Evolutionary conservation across 2,888 invertebrate species (phyloP).

Genomic region (Vesta saturnalis): DNA sequence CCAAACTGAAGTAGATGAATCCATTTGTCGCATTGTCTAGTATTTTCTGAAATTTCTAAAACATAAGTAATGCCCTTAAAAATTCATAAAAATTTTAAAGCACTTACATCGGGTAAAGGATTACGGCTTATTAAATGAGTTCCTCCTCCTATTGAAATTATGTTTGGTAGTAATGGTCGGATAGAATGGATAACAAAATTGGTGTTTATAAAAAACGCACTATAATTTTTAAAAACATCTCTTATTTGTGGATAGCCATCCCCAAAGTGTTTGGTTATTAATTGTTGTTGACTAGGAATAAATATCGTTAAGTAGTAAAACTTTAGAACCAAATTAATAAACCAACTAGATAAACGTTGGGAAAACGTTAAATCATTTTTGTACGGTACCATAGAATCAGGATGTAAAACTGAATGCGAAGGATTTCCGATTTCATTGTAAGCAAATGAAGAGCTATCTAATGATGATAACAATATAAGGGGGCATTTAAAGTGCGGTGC

Average conservation of each 20-base stretch:
- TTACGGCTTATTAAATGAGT: conserved; percentile 46
- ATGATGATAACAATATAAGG: conserved; percentile 53
- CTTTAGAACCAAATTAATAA: not conserved
- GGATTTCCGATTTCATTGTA: conserved; percentile 54
- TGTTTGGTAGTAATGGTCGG: conserved; percentile 53
- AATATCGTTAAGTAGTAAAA: not conserved
- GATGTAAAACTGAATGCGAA: conserved; percentile 54
- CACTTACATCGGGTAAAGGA: conserved; percentile 49
- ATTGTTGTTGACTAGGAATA: conserved; percentile 32
- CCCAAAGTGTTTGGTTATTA: conserved; percentile 51
- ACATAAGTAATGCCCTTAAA: too few relatives aligned
- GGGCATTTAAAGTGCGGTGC: conserved; percentile 54
- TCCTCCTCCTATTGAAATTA: conserved; percentile 53
- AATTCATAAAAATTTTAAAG: too few relatives aligned
- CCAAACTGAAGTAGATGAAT: too few relatives aligned
- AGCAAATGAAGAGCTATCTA: conserved; percentile 49
- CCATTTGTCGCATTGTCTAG: too few relatives aligned
- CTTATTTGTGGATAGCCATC: conserved; percentile 46
- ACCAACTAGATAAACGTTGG: conserved; percentile 44
- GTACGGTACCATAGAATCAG: conserved; percentile 50
- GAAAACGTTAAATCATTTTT: conserved; percentile 47
- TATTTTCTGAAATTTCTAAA: too few relatives aligned
- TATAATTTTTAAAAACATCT: conserved; percentile 50
- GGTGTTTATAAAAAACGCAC: conserved; percentile 53
- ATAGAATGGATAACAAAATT: conserved; percentile 53